phyloP scores from a whole-genome alignment of 2,113 vertebrate species.

The Orientallactaga bullata region DNA sequence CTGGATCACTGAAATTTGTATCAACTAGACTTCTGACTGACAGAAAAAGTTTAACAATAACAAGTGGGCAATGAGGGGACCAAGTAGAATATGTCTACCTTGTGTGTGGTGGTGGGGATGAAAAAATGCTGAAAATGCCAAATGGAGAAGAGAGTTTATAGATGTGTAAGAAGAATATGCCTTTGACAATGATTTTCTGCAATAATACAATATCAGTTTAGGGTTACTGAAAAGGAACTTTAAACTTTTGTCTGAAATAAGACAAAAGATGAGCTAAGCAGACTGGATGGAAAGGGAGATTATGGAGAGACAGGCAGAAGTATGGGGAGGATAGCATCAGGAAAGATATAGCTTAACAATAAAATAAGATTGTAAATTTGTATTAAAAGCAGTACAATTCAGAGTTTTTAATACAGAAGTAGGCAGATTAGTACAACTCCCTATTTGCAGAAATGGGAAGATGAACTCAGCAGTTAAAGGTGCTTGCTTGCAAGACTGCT shows the following conservation, averaged over 20 bases:
- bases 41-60: neutral
- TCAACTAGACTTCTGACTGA: neutral
- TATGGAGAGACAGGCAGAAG: neutral
- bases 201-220: neutral
- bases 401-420: neutral
- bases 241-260: slow-evolving; percentile 26
- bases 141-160: neutral
- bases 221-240: neutral
- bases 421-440: neutral
- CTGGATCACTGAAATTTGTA: neutral
- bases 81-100: neutral
- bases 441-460: too few relatives aligned
- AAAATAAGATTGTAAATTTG: neutral
- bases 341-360: neutral
- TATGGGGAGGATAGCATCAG: neutral
- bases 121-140: neutral
- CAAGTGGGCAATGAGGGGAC: neutral
- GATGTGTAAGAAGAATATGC: neutral
- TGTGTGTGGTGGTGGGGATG: neutral
- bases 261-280: neutral
- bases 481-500: too few relatives aligned
- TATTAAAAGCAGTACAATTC: neutral
- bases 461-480: too few relatives aligned
- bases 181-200: neutral
- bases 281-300: neutral